Percentiles rank a stretch among this genome's conserved stretches.
These are phyloP conservation scores for Platycercus adscitus DNA, from an alignment of 2,113 vertebrate genomes.

Conservation along the genomic window DNA sequence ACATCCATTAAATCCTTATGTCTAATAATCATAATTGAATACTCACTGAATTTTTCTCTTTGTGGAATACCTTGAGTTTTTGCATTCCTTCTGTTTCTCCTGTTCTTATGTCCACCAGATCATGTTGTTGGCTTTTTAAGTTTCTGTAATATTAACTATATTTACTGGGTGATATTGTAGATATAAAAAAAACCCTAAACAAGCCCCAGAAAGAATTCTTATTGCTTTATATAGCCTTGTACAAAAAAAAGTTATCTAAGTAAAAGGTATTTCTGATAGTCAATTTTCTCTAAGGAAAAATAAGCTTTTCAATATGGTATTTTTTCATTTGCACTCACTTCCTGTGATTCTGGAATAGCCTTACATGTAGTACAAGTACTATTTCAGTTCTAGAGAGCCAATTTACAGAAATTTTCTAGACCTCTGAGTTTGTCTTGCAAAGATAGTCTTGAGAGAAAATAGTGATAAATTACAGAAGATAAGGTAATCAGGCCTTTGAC, in stretches of 20 bases:
- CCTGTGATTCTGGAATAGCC: background rate
- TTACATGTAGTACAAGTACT: background rate
- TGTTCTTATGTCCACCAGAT: background rate
- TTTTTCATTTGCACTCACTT: background rate
- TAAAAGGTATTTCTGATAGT: background rate
- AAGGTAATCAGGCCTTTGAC: conserved; percentile 45
- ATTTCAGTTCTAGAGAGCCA: background rate
- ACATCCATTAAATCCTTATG: background rate
- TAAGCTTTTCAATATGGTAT: background rate
- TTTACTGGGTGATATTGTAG: background rate
- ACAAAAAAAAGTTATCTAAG: background rate
- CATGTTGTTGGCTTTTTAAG: background rate
- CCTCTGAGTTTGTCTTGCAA: background rate
- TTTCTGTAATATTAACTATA: background rate
- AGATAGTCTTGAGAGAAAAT: conserved; percentile 7
- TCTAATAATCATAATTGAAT: background rate
- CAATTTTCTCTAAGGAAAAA: background rate
- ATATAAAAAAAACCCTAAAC: accelerated
- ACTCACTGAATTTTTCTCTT: background rate
- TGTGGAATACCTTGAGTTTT: background rate
- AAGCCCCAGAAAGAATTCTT: background rate
- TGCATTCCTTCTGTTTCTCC: background rate
- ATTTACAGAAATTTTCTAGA: background rate
- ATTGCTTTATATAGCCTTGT: background rate
- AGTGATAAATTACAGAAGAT: conserved; percentile 58